Base-by-base conservation (phyloP, 2,888 invertebrate genomes). In the Drepanosiphum platanoidis region DNA sequence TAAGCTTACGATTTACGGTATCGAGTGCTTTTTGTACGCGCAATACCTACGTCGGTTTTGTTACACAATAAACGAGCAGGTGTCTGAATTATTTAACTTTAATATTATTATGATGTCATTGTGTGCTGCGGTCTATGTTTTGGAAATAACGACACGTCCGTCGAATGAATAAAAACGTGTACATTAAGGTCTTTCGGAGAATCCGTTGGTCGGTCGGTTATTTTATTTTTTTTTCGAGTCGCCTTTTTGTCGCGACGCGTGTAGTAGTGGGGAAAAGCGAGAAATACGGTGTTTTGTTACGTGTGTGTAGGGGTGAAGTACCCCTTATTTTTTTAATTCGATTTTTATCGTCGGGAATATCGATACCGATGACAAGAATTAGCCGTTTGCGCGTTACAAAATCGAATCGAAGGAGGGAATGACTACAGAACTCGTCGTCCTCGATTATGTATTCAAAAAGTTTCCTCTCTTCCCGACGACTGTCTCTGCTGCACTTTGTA, bases 401-500 rank as follows among this genome's bases (percentile, higher is more conserved):
- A 70, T 39, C n/a, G 11, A 70, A 36, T n/a, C n/a, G 39, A 70
- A 70, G n/a, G 8, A n/a, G 11, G 2, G 9, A n/a, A 8, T 30
- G 18, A 74, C 46, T 46, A 46, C 30, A 74, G 15, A 8, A 52
- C 72, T 46, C 8, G 74, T 74, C 32, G 74, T 46, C 74, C 74
- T 74, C 32, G 74, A 74, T 74, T 74, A 74, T 46, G 22, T 46
- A 74, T 74, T 42, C 74, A 74, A 74, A 13, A 46, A 46, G 46
- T 34, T 15, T 74, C 32, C 32, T 46, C 18, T 30, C 32, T 74
- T 46, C 15, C 42, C 15, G 11, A 27, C 64, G n/a, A n/a, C 27
- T 9, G 27, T 68, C 34, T 13, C 11, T 11, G 2, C 68, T 58
- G 58, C 58, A 58, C 58, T 58, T n/a, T n/a, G n/a, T n/a, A 58